Base-by-base conservation (phyloP, 2,113 vertebrate genomes). In the Corythornis madagascariensis region DNA sequence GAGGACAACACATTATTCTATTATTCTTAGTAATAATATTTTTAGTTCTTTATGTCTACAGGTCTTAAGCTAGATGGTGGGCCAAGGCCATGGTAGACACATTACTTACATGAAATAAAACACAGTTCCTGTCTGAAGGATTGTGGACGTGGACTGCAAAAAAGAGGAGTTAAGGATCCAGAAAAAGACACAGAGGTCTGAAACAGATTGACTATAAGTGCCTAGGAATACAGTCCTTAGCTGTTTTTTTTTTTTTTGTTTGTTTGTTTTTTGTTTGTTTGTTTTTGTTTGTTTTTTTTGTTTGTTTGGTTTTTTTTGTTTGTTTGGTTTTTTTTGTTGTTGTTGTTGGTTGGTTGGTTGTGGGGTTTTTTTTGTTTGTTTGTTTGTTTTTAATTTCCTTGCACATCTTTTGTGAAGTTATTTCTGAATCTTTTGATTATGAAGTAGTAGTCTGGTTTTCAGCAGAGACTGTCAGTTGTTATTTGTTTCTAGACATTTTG, bases 11-110 rank as follows among this genome's bases (percentile, higher is more conserved):
- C 63, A 86, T 83, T 86, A 48, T 94, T 95, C 66, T 87, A 26
- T 90, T 94, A 64, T 91, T 91, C 56, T 86, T 63, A 86, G 67
- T 29, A 79, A 94, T 61, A 96, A 93, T 94, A 94, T 95, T 96
- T 92, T 85, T 76, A 61, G 79, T 92, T 95, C 87, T 79, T 83
- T 83, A 52, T 83, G 47, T 66, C 28, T 55, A 64, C 60, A 85
- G 63, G n/a, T 47, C 82, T 82, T 25, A 76, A 82, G 28, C 33
- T 85, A 74, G 67, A 80, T 45, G 9, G 65, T 82, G 72, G 83
- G 26, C 56, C 40, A 25, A 89, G 79, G 88, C 77, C 89, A 82
- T 42, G 57, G 74, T 92, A 77, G 86, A 67, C 50, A 83, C 83
- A 87, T 95, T 94, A 69, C 77, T 94, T 55, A 33, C 8, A 13